Conservation (phyloP, 2,888 invertebrate genomes). For the Germaria angustata region DNA sequence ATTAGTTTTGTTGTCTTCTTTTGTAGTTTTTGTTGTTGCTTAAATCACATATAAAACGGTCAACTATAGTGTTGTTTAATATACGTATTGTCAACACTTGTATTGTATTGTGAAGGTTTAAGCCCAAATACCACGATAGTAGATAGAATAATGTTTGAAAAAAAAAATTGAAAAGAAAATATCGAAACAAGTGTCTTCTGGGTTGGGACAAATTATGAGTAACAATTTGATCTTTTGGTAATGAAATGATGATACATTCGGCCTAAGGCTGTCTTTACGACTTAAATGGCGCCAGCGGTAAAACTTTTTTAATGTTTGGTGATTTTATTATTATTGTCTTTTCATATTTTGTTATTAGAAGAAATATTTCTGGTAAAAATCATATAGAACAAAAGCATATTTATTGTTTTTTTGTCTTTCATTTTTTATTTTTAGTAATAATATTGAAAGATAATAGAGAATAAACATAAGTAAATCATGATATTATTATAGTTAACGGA, state of each 20-base stretch:
- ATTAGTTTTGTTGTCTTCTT: slow-evolving; percentile 21
- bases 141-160: background rate
- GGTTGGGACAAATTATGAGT: background rate
- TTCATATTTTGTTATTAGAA: background rate
- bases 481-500: background rate
- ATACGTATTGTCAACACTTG: slow-evolving; percentile 51
- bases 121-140: background rate
- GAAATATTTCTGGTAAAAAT: background rate
- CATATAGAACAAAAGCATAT: background rate
- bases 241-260: slow-evolving; percentile 36
- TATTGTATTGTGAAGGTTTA: slow-evolving; percentile 6
- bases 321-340: slow-evolving; percentile 1
- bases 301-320: slow-evolving; percentile 40
- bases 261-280: slow-evolving; percentile 63
- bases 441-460: background rate
- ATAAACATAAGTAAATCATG: background rate
- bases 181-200: slow-evolving; percentile 44
- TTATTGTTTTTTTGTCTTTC: background rate
- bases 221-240: slow-evolving; percentile 16
- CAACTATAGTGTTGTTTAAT: slow-evolving; percentile 3
- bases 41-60: background rate
- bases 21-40: slow-evolving; percentile 13
- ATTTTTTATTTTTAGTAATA: background rate
- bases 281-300: slow-evolving; percentile 60
- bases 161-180: background rate